These are phyloP conservation scores for Telmatherina bonti DNA, from an alignment of 2,797 vertebrate species.

Conservation along the genomic window DNA sequence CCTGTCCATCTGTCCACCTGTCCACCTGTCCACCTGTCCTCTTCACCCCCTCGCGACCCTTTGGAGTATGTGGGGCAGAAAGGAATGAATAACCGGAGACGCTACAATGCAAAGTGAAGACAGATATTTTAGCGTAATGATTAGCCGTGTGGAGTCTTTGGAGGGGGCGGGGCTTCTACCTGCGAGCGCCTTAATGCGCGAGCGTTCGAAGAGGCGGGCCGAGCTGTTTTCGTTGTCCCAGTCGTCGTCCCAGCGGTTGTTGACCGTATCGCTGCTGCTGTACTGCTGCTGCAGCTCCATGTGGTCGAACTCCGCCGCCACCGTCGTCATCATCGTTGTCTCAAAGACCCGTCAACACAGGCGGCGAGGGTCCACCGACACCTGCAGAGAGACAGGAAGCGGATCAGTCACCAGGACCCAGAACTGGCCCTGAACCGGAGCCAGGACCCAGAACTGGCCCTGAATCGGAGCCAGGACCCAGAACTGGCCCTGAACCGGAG, in stretches of 20 bases:
- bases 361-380: constrained; percentile 77
- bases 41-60: too few species aligned
- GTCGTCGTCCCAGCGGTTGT: constrained; percentile 97
- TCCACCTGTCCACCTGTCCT: too few species aligned
- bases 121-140: neutral
- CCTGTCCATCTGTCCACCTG: too few species aligned
- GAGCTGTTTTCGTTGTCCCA: constrained; percentile 99
- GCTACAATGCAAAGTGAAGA: too few species aligned
- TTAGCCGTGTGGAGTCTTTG: too few species aligned
- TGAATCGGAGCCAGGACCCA: too few species aligned
- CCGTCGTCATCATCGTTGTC: constrained; percentile 91
- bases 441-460: too few species aligned
- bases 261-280: constrained; percentile 89
- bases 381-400: neutral
- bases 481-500: too few species aligned
- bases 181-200: constrained; percentile 95
- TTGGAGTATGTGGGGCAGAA: too few species aligned
- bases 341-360: constrained; percentile 84
- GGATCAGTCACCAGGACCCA: too few species aligned
- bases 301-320: constrained; percentile 92
- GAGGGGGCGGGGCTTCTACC: constrained; percentile 78
- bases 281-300: constrained; percentile 97
- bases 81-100: too few species aligned
- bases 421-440: too few species aligned
- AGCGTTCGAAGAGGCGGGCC: constrained; percentile 93